phyloP scores from a whole-genome alignment of 2,888 invertebrate species.

The Synanthedon formicaeformis region DNA sequence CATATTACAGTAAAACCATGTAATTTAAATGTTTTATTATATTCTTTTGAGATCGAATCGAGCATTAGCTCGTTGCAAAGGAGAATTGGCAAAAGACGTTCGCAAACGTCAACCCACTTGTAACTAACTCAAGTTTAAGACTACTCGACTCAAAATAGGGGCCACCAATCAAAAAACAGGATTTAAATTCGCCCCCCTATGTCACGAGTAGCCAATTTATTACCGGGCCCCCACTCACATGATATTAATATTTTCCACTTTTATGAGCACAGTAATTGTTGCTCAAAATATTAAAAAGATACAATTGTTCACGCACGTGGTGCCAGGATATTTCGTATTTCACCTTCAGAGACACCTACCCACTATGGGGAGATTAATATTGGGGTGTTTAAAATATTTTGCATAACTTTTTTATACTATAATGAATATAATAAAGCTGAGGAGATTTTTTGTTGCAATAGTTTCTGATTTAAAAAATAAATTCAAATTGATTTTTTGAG shows the following conservation, averaged over 20 bases:
- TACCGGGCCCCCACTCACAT: constrained; percentile 23
- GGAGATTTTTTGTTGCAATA: too few relatives aligned
- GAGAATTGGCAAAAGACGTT: too few relatives aligned
- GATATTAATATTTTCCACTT: constrained; percentile 60
- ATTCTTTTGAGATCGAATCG: too few relatives aligned
- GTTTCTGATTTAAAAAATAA: too few relatives aligned
- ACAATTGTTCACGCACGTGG: constrained; percentile 41
- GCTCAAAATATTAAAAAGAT: constrained; percentile 48
- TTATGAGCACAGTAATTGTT: constrained; percentile 55
- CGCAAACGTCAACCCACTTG: too few relatives aligned
- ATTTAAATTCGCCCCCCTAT: constrained; percentile 13
- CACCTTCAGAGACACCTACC: not conserved
- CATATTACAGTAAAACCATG: too few relatives aligned
- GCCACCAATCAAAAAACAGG: not conserved
- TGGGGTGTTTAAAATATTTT: not conserved
- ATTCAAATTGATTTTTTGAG: too few relatives aligned
- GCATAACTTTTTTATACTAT: too few relatives aligned
- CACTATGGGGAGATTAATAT: not conserved
- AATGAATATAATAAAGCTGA: too few relatives aligned
- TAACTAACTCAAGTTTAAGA: too few relatives aligned
- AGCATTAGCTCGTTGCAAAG: too few relatives aligned
- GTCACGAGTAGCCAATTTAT: constrained; percentile 43
- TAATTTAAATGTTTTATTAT: too few relatives aligned
- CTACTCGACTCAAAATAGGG: not conserved
- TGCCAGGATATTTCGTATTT: constrained; percentile 7